These are phyloP conservation scores for Mongoloraphidia duomilia DNA, from an alignment of 2,888 invertebrate species.

Conservation along the genomic window DNA sequence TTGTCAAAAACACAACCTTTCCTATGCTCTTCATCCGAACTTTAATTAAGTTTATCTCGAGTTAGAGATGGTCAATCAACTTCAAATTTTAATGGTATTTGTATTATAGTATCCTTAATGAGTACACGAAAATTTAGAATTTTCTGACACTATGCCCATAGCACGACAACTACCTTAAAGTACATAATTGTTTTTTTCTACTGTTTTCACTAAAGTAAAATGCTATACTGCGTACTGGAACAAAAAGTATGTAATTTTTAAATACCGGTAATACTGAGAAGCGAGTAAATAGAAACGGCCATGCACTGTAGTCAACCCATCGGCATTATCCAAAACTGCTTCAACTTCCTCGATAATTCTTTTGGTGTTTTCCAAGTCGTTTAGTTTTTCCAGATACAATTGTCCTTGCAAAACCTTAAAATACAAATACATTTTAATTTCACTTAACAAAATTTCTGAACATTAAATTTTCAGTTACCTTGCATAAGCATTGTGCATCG, in stretches of 20 bases:
- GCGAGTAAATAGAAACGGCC: constrained; percentile 88
- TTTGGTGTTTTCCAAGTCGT: constrained; percentile 65
- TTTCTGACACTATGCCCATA: too few relatives aligned
- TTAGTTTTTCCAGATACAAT: constrained; percentile 60
- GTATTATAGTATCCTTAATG: too few relatives aligned
- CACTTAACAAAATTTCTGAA: neutral
- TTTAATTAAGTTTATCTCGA: too few relatives aligned
- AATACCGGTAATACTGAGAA: constrained; percentile 72
- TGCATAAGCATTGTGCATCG: constrained; percentile 78
- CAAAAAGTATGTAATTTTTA: constrained; percentile 7
- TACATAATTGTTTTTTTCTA: neutral
- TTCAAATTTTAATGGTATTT: too few relatives aligned
- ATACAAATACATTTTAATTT: neutral
- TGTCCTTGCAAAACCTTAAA: constrained; percentile 65
- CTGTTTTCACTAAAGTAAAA: neutral
- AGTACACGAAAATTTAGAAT: too few relatives aligned
- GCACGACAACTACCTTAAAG: too few relatives aligned
- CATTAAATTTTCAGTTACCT: constrained; percentile 30
- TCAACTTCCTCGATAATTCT: constrained; percentile 80
- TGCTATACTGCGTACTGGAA: too few relatives aligned
- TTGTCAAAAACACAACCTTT: too few relatives aligned
- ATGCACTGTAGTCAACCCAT: constrained; percentile 87
- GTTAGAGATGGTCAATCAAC: too few relatives aligned
- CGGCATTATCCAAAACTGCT: constrained; percentile 70
- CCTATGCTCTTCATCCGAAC: too few relatives aligned